Evolutionary conservation across 2,113 vertebrate genomes (phyloP), one percentile per base, ranked within the genome.

Genomic region (Tupaia tana): DNA sequence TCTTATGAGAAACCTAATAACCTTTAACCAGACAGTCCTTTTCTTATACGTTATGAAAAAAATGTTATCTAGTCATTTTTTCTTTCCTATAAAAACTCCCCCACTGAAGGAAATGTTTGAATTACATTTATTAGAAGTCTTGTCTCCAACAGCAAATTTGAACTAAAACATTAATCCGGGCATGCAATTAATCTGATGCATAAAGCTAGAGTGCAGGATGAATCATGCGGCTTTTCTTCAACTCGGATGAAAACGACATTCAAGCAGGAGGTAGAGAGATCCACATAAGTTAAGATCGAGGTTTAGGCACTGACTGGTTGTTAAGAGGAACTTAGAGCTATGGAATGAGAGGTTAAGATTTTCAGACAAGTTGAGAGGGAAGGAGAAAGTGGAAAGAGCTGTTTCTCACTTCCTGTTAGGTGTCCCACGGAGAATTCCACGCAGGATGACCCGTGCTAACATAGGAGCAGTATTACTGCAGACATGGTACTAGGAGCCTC

Each of bases 51-150:
- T 86, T 3, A 27, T 71, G 22, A 24, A 75, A 91, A 43, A 91
- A 78, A 66, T 73, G 25, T 66, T 82, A 66, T 34, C 22, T 24
- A 6, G 27, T 82, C 31, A 89, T 2, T 59, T n/a, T 61, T 88
- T 43, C 43, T 64, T 81, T 31, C 11, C 27, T 61, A 59, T 79
- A 59, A 63, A 87, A 94, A 29, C 12, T 61, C 11, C 18, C 43
- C 52, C 78, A 54, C 2, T 54, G 27, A 75, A 81, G 59, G 16
- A 70, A 74, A 61, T 59, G 4, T 29, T 66, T 77, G 27, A 75
- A 81, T 67, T 74, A 69, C 93, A 84, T 70, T 22, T 64, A 56
- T 69, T 93, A 85, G 43, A 86, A 69, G 7, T 89, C 20, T 74
- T 12, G 2, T 22, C 14, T 9, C 12, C 85, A 34, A 27, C 10